Conservation (phyloP, 1,140 invertebrate species). For the Conus betulinus region DNA sequence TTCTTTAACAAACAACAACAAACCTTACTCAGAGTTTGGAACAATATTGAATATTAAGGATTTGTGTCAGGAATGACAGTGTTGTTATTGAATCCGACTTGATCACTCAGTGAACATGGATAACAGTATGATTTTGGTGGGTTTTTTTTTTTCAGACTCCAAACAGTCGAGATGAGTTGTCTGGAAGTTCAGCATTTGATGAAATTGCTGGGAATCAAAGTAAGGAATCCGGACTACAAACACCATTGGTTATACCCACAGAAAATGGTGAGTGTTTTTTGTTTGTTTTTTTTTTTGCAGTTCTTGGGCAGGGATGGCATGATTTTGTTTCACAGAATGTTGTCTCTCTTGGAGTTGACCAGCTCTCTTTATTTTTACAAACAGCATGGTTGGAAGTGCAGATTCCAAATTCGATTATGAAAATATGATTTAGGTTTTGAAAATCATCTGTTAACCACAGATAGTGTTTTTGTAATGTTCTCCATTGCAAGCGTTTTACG, state of each 20-base stretch:
- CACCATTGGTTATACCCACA: slow-evolving; percentile 65
- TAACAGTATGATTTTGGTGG: too few relatives aligned
- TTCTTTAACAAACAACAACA: too few relatives aligned
- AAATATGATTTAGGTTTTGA: background rate
- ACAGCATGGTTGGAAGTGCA: too few relatives aligned
- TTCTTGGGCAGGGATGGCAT: background rate
- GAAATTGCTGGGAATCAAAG: slow-evolving; percentile 59
- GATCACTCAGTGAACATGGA: background rate
- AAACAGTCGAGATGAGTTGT: slow-evolving; percentile 63
- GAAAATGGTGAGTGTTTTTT: slow-evolving; percentile 54
- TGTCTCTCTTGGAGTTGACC: too few relatives aligned
- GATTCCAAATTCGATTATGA: too few relatives aligned
- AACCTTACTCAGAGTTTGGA: background rate
- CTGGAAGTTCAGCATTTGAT: slow-evolving; percentile 66
- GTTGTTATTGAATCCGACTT: background rate
- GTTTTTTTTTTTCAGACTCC: slow-evolving; percentile 64
- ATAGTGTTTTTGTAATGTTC: too few relatives aligned
- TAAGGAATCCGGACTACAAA: slow-evolving; percentile 47
- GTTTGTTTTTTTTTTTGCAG: background rate
- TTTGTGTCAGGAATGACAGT: too few relatives aligned
- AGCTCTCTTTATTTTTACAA: too few relatives aligned
- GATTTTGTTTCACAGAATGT: too few relatives aligned
- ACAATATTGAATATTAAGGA: too few relatives aligned
- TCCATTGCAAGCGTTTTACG: too few relatives aligned
- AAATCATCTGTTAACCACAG: background rate